phyloP scores from a whole-genome alignment of 2,888 invertebrate species.

The Tetramorium bicarinatum region DNA sequence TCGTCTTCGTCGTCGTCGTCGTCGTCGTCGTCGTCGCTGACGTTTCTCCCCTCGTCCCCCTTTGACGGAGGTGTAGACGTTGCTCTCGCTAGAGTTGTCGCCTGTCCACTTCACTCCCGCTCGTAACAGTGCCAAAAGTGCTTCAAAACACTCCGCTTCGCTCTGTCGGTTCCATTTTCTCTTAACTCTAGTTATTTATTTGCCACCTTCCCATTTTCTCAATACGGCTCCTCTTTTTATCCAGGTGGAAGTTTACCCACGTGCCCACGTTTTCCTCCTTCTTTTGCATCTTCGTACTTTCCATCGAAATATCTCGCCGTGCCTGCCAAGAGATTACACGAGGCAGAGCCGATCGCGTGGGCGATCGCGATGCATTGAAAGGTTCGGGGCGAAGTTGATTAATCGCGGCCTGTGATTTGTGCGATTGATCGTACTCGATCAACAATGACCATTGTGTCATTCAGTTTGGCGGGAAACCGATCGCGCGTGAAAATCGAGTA shows the following conservation, averaged over 20 bases:
- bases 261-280: conserved; percentile 4
- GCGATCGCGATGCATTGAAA: conserved; percentile 13
- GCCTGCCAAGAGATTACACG: conserved; percentile 25
- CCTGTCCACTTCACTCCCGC: conserved; percentile 73
- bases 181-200: conserved; percentile 32
- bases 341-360: conserved; percentile 28
- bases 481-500: conserved; percentile 36
- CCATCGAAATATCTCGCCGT: conserved; percentile 11
- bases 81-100: conserved; percentile 75
- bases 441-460: conserved; percentile 16
- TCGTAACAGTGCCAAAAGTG: conserved; percentile 82
- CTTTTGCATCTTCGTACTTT: not conserved
- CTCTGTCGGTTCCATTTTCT: conserved; percentile 62
- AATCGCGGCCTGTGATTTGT: conserved; percentile 29
- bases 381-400: conserved; percentile 13
- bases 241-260: not conserved
- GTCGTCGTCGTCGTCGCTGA: conserved; percentile 35
- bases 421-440: conserved; percentile 16
- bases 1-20: conserved; percentile 59
- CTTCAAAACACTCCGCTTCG: conserved; percentile 79
- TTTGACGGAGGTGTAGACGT: conserved; percentile 68
- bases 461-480: conserved; percentile 29
- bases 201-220: not conserved
- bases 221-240: not conserved
- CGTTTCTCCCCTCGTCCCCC: conserved; percentile 42